These are phyloP conservation scores for Condylura cristata DNA, from an alignment of 2,113 vertebrate species.

Conservation along the genomic window DNA sequence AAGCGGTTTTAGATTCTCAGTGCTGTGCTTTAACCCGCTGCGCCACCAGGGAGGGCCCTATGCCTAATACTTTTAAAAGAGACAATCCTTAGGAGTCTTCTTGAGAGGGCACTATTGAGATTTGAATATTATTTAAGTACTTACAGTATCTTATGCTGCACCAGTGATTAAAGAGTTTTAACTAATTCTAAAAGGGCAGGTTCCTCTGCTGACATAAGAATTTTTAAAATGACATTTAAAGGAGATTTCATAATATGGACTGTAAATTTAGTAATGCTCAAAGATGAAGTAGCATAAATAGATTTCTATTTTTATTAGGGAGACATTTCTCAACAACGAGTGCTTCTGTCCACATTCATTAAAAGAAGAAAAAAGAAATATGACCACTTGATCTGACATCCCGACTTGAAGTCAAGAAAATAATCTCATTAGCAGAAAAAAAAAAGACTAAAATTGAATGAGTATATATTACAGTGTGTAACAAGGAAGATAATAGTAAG, in stretches of 20 bases:
- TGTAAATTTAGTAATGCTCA: not conserved
- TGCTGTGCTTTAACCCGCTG: too few relatives aligned
- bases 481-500: not conserved
- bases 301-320: slow-evolving; percentile 7
- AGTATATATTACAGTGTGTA: not conserved
- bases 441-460: not conserved
- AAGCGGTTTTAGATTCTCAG: too few relatives aligned
- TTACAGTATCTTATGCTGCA: not conserved
- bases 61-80: not conserved
- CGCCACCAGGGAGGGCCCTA: too few relatives aligned
- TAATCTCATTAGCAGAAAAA: not conserved
- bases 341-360: not conserved
- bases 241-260: not conserved
- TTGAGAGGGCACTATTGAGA: not conserved
- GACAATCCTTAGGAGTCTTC: not conserved
- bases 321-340: not conserved
- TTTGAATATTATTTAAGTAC: not conserved
- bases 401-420: not conserved
- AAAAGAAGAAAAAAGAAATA: not conserved
- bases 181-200: not conserved
- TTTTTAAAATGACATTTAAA: not conserved
- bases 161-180: not conserved
- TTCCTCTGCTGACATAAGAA: not conserved
- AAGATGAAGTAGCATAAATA: not conserved
- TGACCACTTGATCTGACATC: not conserved